A percentile compares a stretch with the other conserved stretches of the same genome.
Evolutionary conservation across 2,113 vertebrate species (phyloP).

Genomic region (Cyanoliseus patagonus): DNA sequence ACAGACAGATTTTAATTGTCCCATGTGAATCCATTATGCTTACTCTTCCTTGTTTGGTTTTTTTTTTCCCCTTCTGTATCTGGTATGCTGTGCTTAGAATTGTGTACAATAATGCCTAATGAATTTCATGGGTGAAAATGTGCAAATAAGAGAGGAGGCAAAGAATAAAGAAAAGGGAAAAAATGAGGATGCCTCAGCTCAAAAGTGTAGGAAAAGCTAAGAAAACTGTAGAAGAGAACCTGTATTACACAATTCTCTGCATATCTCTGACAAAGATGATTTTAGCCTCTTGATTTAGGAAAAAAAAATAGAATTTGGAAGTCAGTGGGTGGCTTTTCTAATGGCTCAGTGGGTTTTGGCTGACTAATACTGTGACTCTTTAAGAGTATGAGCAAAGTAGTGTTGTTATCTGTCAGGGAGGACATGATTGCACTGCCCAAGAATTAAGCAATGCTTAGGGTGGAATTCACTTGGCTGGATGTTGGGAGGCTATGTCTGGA

Average conservation of each 20-base stretch:
- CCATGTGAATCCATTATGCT: neutral
- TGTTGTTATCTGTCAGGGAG: neutral
- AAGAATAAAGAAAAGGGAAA: neutral
- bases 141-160: neutral
- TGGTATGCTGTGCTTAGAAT: neutral
- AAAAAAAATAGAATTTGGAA: neutral
- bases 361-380: conserved; percentile 49
- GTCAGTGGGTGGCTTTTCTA: conserved; percentile 47
- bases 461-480: neutral
- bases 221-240: neutral
- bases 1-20: neutral
- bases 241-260: conserved; percentile 1
- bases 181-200: neutral
- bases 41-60: neutral
- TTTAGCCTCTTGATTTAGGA: neutral
- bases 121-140: conserved; percentile 3
- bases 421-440: neutral
- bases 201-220: neutral
- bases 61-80: neutral
- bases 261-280: neutral
- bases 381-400: neutral
- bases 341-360: conserved; percentile 52
- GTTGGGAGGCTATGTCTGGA: neutral
- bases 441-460: neutral
- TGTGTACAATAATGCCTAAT: neutral